Conservation (phyloP, 2,113 vertebrate species). For the Elaphurus davidianus region DNA sequence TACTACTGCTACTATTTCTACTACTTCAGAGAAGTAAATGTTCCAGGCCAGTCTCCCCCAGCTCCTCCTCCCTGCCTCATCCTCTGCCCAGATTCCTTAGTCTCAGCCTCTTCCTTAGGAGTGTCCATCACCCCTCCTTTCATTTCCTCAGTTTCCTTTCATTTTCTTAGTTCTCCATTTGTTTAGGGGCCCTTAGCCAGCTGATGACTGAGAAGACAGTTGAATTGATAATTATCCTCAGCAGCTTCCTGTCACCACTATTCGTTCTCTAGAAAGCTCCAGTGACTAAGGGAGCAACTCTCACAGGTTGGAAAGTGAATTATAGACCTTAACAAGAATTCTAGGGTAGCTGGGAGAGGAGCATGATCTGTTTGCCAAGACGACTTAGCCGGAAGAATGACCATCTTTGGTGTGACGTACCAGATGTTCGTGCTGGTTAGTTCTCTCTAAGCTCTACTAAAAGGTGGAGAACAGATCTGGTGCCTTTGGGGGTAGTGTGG, state of each 20-base stretch:
- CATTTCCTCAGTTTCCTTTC: neutral
- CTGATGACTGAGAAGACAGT: neutral
- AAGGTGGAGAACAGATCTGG: neutral
- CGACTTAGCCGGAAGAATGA: neutral
- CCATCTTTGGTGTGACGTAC: neutral
- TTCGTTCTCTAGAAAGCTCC: slow-evolving; percentile 9
- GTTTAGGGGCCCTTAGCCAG: neutral
- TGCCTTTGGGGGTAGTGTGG: neutral
- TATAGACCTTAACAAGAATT: neutral
- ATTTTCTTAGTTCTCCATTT: neutral
- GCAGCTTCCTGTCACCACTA: neutral
- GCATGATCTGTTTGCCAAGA: neutral
- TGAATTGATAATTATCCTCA: neutral
- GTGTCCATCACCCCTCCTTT: neutral
- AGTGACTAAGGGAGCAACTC: neutral
- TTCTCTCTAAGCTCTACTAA: neutral
- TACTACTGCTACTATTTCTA: neutral
- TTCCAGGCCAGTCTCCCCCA: neutral
- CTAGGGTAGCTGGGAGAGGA: neutral
- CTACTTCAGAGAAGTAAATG: neutral
- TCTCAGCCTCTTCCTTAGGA: neutral
- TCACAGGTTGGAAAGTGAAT: neutral
- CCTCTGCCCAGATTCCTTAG: neutral
- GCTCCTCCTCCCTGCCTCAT: neutral
- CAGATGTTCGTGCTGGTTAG: neutral